Percentiles rank a stretch among this genome's conserved stretches.
These are phyloP conservation scores for Plecturocebus donacophilus DNA, from an alignment of 2,113 vertebrate species.

Conservation along the genomic window DNA sequence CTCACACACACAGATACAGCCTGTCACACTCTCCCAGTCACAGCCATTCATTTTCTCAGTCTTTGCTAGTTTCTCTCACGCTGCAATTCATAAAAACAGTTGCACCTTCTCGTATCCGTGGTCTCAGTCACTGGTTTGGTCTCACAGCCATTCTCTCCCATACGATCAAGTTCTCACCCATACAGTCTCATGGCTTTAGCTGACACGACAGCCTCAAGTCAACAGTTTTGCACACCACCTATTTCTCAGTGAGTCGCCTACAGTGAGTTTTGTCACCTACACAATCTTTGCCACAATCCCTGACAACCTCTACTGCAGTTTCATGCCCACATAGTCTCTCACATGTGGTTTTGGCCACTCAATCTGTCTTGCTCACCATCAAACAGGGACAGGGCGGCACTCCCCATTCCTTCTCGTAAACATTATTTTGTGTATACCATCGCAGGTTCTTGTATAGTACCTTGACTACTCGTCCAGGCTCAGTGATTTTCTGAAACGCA, in stretches of 20 bases:
- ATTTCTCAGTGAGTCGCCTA: background rate
- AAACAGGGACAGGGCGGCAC: background rate
- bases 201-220: background rate
- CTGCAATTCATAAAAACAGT: background rate
- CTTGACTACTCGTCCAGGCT: background rate
- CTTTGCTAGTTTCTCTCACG: background rate
- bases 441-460: background rate
- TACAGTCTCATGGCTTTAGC: background rate
- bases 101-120: background rate
- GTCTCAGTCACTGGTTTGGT: constrained; percentile 1
- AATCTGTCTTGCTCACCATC: background rate
- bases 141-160: background rate
- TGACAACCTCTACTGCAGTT: background rate
- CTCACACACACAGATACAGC: background rate
- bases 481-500: background rate
- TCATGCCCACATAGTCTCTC: background rate
- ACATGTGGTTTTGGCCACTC: background rate
- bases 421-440: background rate
- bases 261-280: background rate
- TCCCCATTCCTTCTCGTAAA: background rate
- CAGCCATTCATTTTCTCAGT: background rate
- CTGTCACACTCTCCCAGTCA: background rate
- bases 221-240: background rate
- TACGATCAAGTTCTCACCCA: background rate
- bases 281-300: background rate